A percentile compares a stretch with the other conserved stretches of the same genome.
These are phyloP conservation scores for Psilopsiagon aymara DNA, from an alignment of 2,113 vertebrate genomes.

Conservation along the genomic window DNA sequence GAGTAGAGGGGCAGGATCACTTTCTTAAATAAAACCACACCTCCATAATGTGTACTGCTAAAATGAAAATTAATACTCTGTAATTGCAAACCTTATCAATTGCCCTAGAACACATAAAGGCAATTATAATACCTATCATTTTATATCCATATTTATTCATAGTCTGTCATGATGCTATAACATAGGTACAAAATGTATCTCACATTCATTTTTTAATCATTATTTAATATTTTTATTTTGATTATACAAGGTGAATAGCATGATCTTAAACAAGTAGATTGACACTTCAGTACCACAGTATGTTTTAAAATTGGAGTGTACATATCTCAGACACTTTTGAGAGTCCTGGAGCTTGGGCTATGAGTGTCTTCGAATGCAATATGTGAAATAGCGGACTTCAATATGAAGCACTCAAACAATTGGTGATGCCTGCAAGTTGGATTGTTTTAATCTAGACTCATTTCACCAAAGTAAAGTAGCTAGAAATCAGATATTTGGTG, in stretches of 20 bases:
- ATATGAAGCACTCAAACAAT: not conserved
- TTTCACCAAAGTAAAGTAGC: not conserved
- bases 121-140: not conserved
- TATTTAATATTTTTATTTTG: not conserved
- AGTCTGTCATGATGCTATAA: not conserved
- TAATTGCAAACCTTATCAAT: not conserved
- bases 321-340: not conserved
- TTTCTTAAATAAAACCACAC: not conserved
- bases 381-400: not conserved
- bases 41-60: not conserved
- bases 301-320: not conserved
- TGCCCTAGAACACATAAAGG: not conserved
- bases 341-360: not conserved
- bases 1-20: not conserved
- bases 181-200: not conserved
- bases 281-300: not conserved
- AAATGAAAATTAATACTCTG: slow-evolving; percentile 39
- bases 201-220: not conserved
- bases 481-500: not conserved
- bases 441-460: not conserved
- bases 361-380: not conserved
- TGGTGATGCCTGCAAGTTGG: not conserved
- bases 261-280: not conserved
- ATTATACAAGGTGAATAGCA: not conserved
- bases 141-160: not conserved